These are phyloP conservation scores for Gobionotothen gibberifrons DNA, from an alignment of 2,797 vertebrate species.

Conservation along the genomic window DNA sequence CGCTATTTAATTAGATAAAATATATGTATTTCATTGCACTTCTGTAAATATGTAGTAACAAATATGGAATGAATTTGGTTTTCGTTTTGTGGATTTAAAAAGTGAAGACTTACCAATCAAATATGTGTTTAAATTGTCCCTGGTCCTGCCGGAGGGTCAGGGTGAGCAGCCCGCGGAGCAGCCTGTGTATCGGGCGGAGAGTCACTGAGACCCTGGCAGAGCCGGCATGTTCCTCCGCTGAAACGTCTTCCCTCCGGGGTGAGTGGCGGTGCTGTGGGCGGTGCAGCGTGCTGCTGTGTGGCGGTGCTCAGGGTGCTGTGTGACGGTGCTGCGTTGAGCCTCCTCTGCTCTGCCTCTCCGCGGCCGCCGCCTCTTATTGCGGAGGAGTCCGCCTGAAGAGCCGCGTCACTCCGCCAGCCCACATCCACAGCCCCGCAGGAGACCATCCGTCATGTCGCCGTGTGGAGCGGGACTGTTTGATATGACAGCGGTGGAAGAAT, in stretches of 20 bases:
- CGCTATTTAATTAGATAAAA: too few species aligned
- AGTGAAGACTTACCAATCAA: constrained; percentile 40
- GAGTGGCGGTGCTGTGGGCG: constrained; percentile 16
- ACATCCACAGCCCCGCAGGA: constrained; percentile 1
- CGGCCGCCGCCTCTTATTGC: constrained; percentile 88
- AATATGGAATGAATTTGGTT: background rate
- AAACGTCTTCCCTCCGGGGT: constrained; percentile 16
- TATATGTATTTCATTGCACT: too few species aligned
- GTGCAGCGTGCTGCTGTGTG: constrained; percentile 7
- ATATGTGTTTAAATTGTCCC: background rate
- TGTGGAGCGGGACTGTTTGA: too few species aligned
- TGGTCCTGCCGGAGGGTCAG: constrained; percentile 6
- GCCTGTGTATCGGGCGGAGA: constrained; percentile 16
- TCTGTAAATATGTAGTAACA: too few species aligned
- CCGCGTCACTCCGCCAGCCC: constrained; percentile 84
- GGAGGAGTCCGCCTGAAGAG: constrained; percentile 80
- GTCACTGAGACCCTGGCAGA: constrained; percentile 31
- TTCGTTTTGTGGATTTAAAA: background rate
- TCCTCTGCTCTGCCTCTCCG: constrained; percentile 83
- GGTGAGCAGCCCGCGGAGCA: constrained; percentile 1
- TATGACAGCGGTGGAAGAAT: too few species aligned
- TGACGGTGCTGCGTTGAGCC: constrained; percentile 28
- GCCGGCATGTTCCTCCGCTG: constrained; percentile 67
- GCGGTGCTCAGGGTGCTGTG: background rate
- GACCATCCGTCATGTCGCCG: background rate